These are phyloP conservation scores for Crenichthys baileyi DNA, from an alignment of 2,797 vertebrate species.

Conservation along the genomic window DNA sequence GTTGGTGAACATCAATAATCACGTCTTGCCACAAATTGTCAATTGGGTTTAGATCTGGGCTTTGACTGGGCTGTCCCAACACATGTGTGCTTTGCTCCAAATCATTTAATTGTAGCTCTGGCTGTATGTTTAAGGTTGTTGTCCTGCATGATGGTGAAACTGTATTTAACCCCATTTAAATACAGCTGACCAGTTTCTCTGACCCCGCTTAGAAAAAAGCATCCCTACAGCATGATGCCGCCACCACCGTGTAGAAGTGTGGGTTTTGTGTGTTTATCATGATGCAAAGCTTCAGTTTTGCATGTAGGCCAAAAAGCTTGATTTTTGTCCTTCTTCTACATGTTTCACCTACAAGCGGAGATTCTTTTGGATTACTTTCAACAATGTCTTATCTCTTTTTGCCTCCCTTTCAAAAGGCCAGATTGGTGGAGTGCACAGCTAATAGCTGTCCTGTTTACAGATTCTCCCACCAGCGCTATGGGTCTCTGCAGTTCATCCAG, in stretches of 20 bases:
- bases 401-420: not conserved
- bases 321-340: not conserved
- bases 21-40: too few species aligned
- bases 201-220: too few species aligned
- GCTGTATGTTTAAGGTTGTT: too few species aligned
- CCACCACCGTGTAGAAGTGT: not conserved
- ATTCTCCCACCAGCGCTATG: not conserved
- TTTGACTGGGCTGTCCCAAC: not conserved
- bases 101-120: not conserved
- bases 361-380: too few species aligned
- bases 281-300: not conserved
- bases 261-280: not conserved
- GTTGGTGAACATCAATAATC: too few species aligned
- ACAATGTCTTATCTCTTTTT: too few species aligned
- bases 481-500: not conserved
- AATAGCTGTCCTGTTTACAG: not conserved
- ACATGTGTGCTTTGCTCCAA: not conserved
- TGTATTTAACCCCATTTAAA: too few species aligned
- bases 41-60: not conserved
- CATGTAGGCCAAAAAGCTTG: not conserved
- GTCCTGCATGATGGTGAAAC: too few species aligned
- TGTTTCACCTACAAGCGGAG: not conserved
- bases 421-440: not conserved
- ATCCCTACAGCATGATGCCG: too few species aligned
- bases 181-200: not conserved